Evolutionary conservation across 1,140 invertebrate genomes (phyloP), one percentile per base, ranked within the genome.

Genomic region (Adelges cooleyi): DNA sequence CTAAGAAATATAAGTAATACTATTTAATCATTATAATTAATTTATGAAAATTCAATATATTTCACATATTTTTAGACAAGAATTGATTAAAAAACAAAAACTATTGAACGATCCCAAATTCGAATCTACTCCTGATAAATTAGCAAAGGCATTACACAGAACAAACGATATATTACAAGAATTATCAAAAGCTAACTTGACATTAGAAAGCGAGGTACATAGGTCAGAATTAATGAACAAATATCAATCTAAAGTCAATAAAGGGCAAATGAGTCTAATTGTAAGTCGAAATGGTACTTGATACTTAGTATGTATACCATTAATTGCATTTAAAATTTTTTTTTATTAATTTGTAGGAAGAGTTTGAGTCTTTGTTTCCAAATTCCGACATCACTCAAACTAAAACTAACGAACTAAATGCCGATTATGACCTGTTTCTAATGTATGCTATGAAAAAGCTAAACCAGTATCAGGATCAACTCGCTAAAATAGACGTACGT

Each of bases 361-460:
- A 59, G 44, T 29, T 59, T 46, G 54, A 59, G n/a, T 59, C 40
- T 17, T 44, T 59, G 9, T 59, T 59, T 46, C 54, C 54, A 8
- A 40, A 40, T 46, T 59, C 38, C 42, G 40, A 59, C 3, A 59
- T 59, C 18, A 59, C 54, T 44, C 54, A 59, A 59, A 38, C 23
- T 8, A 59, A 29, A 46, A 59, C 27, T 59, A 59, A 59, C 20
- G 2, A 27, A 3, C 18, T 27, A 10, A 59, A 59, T 15, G 44
- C 27, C 20, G 54, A 59, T 44, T 46, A 42, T 46, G 54, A 59
- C 27, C 15, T 59, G 25, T 59, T 59, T 59, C 54, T 59, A 13
- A 11, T 59, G 9, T 59, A 59, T 46, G 54, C 54, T 5, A 18
- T 59, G 11, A 59, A 59, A 46, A 59, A 46, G 25, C n/a, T 59